Evolutionary conservation across 2,888 invertebrate genomes (phyloP).

Genomic region (Drosophila cracens): DNA sequence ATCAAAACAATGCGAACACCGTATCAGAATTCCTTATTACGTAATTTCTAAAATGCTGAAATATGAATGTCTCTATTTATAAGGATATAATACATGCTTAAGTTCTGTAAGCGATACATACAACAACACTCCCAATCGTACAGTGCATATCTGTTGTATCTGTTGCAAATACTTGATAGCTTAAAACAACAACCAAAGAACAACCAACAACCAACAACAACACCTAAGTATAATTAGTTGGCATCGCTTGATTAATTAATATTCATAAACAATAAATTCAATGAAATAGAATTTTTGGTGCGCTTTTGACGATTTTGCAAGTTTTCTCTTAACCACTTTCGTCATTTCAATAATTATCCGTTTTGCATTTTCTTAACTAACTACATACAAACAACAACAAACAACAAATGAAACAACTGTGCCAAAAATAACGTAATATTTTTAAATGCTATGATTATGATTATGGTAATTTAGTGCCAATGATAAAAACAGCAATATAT

Average conservation of each 20-base stretch:
- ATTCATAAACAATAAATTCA: constrained; percentile 23
- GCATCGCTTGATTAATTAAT: constrained; percentile 81
- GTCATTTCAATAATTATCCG: constrained; percentile 50
- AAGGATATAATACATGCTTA: constrained; percentile 14
- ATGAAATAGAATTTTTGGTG: constrained; percentile 25
- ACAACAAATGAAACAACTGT: constrained; percentile 36
- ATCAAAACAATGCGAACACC: constrained; percentile 2
- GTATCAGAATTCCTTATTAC: constrained; percentile 21
- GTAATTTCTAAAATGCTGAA: constrained; percentile 25
- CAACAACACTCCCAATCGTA: constrained; percentile 19
- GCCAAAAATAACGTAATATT: constrained; percentile 42
- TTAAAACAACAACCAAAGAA: constrained; percentile 11
- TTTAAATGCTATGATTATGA: constrained; percentile 24
- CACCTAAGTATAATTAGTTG: constrained; percentile 70
- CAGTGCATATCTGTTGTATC: constrained; percentile 53
- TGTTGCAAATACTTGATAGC: constrained; percentile 48
- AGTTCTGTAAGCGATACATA: constrained; percentile 17
- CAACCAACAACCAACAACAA: constrained; percentile 6
- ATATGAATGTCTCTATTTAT: constrained; percentile 12
- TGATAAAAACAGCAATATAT: constrained; percentile 24
- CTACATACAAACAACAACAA: constrained; percentile 27
- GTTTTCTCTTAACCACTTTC: constrained; percentile 43
- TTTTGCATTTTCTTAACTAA: constrained; percentile 72
- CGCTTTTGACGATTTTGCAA: constrained; percentile 40
- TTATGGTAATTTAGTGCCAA: constrained; percentile 34